A percentile compares a stretch with the other conserved stretches of the same genome.
Conservation (phyloP, 2,113 vertebrate species). For the Shinisaurus crocodilurus region DNA sequence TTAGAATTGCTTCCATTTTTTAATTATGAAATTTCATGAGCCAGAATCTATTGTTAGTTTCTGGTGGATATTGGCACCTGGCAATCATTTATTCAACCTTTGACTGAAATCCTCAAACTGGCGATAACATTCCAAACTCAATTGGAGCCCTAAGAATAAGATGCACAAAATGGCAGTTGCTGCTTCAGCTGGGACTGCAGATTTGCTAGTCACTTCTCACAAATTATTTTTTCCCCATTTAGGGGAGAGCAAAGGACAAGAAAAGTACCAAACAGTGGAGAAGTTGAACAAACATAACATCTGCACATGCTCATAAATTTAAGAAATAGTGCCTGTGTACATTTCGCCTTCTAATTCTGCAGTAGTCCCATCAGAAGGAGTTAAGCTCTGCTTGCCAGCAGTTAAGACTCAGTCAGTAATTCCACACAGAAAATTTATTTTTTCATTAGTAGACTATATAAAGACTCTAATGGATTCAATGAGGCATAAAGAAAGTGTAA, state of each 20-base stretch:
- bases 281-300: not conserved
- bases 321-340: slow-evolving; percentile 23
- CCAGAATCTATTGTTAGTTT: not conserved
- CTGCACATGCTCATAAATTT: not conserved
- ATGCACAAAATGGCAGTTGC: not conserved
- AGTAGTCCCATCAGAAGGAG: slow-evolving; percentile 63
- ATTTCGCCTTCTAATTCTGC: slow-evolving; percentile 28
- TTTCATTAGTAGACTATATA: slow-evolving; percentile 76
- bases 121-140: not conserved
- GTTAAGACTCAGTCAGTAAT: slow-evolving; percentile 62
- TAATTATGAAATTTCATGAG: not conserved
- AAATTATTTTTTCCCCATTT: not conserved
- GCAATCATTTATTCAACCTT: not conserved
- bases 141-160: not conserved
- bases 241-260: not conserved
- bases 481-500: slow-evolving; percentile 83
- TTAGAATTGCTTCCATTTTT: not conserved
- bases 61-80: not conserved
- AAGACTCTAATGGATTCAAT: slow-evolving; percentile 85
- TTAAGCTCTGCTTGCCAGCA: slow-evolving; percentile 68
- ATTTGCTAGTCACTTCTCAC: not conserved
- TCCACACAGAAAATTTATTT: slow-evolving; percentile 76
- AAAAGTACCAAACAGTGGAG: not conserved
- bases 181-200: not conserved
- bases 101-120: not conserved